A percentile compares a stretch with the other conserved stretches of the same genome.
phyloP scores from a whole-genome alignment of 1,140 invertebrate genomes.

The Zaprionus lachaisei region DNA sequence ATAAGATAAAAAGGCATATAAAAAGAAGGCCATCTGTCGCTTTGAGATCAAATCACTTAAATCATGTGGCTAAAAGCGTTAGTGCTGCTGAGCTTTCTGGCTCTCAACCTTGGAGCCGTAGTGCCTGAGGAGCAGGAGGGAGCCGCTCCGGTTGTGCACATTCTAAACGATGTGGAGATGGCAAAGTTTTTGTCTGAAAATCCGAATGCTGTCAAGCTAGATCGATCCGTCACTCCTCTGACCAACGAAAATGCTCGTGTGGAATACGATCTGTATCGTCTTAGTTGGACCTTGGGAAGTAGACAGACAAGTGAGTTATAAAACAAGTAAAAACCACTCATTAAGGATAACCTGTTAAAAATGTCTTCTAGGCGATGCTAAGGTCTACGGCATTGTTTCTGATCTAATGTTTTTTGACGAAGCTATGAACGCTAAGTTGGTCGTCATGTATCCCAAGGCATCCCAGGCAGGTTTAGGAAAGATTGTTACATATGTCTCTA shows the following conservation, averaged over 20 bases:
- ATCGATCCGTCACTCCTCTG: background rate
- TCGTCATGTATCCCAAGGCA: constrained; percentile 7
- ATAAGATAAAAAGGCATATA: constrained; percentile 16
- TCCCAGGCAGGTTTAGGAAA: background rate
- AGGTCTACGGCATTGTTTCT: background rate
- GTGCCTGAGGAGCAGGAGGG: background rate
- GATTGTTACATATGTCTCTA: constrained; percentile 24
- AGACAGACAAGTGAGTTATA: constrained; percentile 19
- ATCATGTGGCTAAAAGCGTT: constrained; percentile 41
- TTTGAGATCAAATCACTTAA: constrained; percentile 8
- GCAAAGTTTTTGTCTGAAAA: constrained; percentile 30
- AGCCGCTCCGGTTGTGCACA: background rate
- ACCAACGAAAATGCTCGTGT: background rate
- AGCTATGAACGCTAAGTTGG: background rate
- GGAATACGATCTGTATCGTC: constrained; percentile 6
- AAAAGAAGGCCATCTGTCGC: background rate
- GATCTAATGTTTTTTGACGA: constrained; percentile 19
- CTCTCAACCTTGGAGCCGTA: constrained; percentile 2
- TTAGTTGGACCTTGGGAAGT: constrained; percentile 10
- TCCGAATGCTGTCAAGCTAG: constrained; percentile 24
- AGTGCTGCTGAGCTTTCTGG: constrained; percentile 19
- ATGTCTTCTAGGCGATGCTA: constrained; percentile 21
- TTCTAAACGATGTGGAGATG: constrained; percentile 14
- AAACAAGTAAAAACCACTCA: background rate
- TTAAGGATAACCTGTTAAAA: background rate